These are phyloP conservation scores for Acanthis flammea DNA, from an alignment of 2,797 vertebrate genomes.

Conservation along the genomic window DNA sequence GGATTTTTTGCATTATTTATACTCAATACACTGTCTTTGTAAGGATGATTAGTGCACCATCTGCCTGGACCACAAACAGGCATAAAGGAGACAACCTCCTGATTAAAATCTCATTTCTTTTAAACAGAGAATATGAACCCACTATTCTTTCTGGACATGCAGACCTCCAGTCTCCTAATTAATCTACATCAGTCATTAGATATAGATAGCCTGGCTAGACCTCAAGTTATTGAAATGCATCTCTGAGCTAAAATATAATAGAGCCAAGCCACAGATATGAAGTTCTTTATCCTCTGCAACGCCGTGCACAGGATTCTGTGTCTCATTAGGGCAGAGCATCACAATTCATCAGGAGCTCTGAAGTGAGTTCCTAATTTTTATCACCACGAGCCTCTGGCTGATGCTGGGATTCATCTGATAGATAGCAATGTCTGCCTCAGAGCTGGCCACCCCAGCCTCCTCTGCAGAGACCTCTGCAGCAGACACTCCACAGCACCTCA, in stretches of 20 bases:
- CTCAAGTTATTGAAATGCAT: background rate
- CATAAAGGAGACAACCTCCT: background rate
- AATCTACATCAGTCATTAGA: conserved; percentile 6
- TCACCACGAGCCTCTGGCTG: background rate
- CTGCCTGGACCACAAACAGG: background rate
- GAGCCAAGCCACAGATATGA: background rate
- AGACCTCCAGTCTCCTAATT: conserved; percentile 27
- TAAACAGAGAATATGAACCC: background rate
- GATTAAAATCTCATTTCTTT: conserved; percentile 25
- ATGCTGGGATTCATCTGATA: background rate
- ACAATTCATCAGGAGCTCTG: background rate
- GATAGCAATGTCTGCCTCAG: background rate
- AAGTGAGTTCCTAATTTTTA: background rate
- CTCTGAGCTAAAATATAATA: background rate
- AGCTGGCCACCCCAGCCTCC: background rate
- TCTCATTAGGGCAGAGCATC: background rate
- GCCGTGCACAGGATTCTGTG: background rate
- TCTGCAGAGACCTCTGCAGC: background rate
- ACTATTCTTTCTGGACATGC: background rate
- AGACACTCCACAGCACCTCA: background rate
- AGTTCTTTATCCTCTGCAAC: background rate
- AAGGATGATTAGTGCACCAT: conserved; percentile 18
- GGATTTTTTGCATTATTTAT: background rate
- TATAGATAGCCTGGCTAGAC: background rate
- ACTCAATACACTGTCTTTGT: background rate